Evolutionary conservation across 2,888 invertebrate genomes (phyloP).

Genomic region (Drosophila neotestacea): DNA sequence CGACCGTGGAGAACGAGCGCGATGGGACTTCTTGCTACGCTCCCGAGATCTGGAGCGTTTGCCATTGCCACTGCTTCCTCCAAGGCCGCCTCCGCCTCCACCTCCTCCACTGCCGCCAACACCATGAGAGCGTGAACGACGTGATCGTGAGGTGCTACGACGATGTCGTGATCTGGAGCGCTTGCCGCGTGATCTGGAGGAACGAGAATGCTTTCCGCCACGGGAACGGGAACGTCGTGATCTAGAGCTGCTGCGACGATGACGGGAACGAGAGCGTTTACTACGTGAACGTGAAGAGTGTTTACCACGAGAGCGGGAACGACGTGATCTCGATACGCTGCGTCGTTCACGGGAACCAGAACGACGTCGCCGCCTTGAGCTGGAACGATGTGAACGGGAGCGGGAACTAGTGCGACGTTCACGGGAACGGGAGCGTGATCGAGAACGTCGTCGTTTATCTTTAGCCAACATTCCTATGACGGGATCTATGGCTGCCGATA

Average conservation of each 20-base stretch:
- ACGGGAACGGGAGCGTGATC: constrained; percentile 86
- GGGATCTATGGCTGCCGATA: constrained; percentile 96
- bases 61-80: constrained; percentile 62
- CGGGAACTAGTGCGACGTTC: constrained; percentile 88
- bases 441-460: constrained; percentile 89
- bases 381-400: constrained; percentile 87
- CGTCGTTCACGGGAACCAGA: constrained; percentile 85
- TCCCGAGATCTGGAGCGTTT: constrained; percentile 87
- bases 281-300: constrained; percentile 83
- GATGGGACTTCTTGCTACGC: constrained; percentile 87
- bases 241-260: constrained; percentile 84
- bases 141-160: constrained; percentile 82
- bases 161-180: constrained; percentile 86
- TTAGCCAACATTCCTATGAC: constrained; percentile 94
- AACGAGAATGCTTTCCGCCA: constrained; percentile 84
- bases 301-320: constrained; percentile 86
- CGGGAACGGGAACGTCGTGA: constrained; percentile 83
- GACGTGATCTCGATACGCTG: constrained; percentile 88
- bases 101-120: constrained; percentile 26
- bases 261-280: constrained; percentile 86
- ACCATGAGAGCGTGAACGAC: constrained; percentile 71
- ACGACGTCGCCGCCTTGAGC: constrained; percentile 88
- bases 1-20: constrained; percentile 84
- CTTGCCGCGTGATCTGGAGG: constrained; percentile 85
- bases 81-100: constrained; percentile 21